Evolutionary conservation across 2,113 vertebrate species (phyloP).

Genomic region (Thamnaconus septentrionalis): DNA sequence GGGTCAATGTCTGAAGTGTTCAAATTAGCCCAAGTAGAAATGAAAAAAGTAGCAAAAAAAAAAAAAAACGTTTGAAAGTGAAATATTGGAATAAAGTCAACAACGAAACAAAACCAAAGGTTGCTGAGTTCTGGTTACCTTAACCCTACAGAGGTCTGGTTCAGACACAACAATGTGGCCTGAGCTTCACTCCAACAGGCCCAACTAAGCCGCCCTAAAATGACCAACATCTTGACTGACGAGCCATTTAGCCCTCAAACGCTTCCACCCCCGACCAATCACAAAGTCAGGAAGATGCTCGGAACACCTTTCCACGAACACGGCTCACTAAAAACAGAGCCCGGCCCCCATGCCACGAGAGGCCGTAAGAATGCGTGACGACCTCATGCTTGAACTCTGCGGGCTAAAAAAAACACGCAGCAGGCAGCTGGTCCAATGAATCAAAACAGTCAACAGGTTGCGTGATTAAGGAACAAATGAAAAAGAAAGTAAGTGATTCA

Average conservation of each 20-base stretch:
- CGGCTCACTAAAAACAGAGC: neutral
- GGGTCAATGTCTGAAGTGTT: no score
- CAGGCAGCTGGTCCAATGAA: slow-evolving; percentile 38
- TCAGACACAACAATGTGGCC: no score
- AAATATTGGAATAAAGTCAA: no score
- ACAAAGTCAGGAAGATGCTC: neutral
- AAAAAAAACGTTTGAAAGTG: no score
- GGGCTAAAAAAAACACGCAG: slow-evolving; percentile 20
- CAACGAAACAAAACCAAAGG: no score
- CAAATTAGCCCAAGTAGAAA: no score
- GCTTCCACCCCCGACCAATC: neutral
- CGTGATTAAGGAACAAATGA: slow-evolving; percentile 58
- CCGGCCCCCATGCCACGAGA: slow-evolving; percentile 1
- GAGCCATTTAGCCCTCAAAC: neutral
- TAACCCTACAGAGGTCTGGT: no score
- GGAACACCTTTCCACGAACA: no score
- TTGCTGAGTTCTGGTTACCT: no score
- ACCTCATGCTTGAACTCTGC: slow-evolving; percentile 33
- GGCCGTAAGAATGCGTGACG: slow-evolving; percentile 1
- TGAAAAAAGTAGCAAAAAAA: no score
- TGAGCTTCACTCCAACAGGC: no score
- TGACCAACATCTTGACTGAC: neutral
- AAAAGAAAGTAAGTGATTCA: slow-evolving; percentile 61
- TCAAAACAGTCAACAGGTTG: slow-evolving; percentile 56
- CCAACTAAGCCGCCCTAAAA: no score